Conservation (phyloP, 2,113 vertebrate species). For the Brienomyrus longianalis region DNA sequence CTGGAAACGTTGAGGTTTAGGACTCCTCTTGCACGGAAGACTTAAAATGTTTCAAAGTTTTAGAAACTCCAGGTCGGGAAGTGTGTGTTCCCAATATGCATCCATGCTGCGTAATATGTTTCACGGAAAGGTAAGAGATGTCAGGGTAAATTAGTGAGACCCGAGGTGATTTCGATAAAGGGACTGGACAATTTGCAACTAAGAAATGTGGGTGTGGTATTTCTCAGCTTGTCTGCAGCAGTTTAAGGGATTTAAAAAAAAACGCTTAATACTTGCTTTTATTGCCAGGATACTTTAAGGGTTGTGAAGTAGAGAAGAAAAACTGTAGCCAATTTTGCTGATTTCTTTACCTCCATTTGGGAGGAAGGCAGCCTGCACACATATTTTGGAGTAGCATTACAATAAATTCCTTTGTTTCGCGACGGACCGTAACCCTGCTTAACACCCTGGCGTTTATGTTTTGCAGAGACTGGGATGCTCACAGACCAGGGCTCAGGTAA, state of each 20-base stretch:
- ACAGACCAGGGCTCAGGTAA: background rate
- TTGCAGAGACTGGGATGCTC: slow-evolving; percentile 9
- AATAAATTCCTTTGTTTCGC: background rate
- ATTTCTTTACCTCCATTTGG: background rate
- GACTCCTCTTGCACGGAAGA: background rate
- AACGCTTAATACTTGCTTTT: too few species aligned
- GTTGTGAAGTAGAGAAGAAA: background rate
- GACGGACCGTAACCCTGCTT: background rate
- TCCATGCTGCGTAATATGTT: background rate
- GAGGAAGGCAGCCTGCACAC: background rate
- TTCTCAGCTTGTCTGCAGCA: background rate
- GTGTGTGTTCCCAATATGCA: background rate
- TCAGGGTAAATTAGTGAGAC: background rate
- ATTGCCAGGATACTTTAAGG: background rate
- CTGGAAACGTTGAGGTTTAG: background rate
- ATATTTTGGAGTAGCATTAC: background rate
- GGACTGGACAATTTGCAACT: background rate
- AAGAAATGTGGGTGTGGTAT: background rate
- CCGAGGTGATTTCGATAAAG: background rate
- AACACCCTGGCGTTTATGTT: background rate
- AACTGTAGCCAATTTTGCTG: background rate
- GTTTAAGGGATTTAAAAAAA: background rate
- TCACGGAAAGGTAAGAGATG: background rate
- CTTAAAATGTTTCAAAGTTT: background rate
- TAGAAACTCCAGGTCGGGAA: background rate